Evolutionary conservation across 1,140 invertebrate species (phyloP).

Genomic region (Nebria ingens): DNA sequence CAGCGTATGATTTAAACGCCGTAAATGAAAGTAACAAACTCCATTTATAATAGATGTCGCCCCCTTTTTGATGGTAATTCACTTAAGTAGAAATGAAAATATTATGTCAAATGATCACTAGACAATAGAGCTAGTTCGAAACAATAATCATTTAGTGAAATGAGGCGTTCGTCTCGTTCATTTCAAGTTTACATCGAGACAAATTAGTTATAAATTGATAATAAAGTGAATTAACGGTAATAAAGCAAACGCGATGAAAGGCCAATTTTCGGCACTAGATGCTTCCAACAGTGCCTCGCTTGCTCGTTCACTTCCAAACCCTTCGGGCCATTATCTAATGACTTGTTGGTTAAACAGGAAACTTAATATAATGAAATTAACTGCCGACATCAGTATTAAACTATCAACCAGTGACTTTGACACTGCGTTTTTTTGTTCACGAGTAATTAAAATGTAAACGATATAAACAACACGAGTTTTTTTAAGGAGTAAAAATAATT

Average conservation of each 20-base stretch:
- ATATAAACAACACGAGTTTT: neutral
- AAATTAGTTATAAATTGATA: constrained; percentile 9
- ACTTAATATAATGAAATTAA: constrained; percentile 9
- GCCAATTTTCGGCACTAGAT: neutral
- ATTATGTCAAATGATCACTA: no score
- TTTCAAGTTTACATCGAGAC: no score
- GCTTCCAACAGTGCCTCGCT: neutral
- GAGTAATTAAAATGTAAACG: constrained; percentile 4
- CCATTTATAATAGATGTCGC: no score
- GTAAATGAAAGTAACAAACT: no score
- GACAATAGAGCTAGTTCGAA: no score
- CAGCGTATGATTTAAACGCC: no score
- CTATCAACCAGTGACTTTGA: neutral
- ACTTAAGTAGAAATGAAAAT: no score
- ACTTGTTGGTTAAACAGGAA: constrained; percentile 8
- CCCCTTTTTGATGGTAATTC: no score
- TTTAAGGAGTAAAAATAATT: neutral
- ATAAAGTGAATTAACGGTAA: constrained; percentile 4
- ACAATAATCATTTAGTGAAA: no score
- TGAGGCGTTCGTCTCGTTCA: no score
- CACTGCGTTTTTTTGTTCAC: neutral
- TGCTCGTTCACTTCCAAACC: neutral
- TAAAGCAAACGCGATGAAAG: neutral
- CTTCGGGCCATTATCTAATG: neutral
- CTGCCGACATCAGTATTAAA: neutral